phyloP scores from a whole-genome alignment of 2,113 vertebrate species.

The Calidris pugnax region DNA sequence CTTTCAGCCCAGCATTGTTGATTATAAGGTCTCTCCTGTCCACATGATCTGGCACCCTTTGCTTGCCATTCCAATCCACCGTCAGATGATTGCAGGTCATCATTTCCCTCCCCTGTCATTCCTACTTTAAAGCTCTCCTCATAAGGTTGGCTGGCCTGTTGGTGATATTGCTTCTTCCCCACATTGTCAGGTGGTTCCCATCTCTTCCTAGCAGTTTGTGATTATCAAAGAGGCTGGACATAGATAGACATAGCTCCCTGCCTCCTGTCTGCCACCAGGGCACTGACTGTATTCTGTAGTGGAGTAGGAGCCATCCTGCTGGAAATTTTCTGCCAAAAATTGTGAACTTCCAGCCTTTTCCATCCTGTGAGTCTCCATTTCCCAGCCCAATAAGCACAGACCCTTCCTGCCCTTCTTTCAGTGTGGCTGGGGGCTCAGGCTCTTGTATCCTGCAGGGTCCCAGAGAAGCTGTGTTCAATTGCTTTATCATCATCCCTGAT shows the following conservation, averaged over 20 bases:
- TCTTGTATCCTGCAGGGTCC: background rate
- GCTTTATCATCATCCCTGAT: background rate
- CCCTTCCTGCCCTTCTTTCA: background rate
- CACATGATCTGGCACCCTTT: background rate
- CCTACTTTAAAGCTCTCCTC: background rate
- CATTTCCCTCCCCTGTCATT: background rate
- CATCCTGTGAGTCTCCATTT: background rate
- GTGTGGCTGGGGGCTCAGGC: accelerated
- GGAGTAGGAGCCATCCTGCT: background rate
- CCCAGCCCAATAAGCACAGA: background rate
- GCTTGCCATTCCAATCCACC: background rate
- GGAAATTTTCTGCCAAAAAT: background rate
- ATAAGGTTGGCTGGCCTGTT: background rate
- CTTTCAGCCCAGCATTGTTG: background rate
- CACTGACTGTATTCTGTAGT: background rate
- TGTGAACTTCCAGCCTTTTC: background rate
- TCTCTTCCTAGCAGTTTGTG: background rate
- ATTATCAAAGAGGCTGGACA: background rate
- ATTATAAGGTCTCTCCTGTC: background rate
- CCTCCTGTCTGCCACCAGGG: background rate
- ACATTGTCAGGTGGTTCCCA: background rate
- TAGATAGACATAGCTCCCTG: accelerated
- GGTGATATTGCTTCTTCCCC: background rate
- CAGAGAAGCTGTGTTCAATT: background rate
- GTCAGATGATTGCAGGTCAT: background rate